A percentile compares a stretch with the other conserved stretches of the same genome.
These are phyloP conservation scores for Rhinoptilus africanus DNA, from an alignment of 2,113 vertebrate species.

Conservation along the genomic window DNA sequence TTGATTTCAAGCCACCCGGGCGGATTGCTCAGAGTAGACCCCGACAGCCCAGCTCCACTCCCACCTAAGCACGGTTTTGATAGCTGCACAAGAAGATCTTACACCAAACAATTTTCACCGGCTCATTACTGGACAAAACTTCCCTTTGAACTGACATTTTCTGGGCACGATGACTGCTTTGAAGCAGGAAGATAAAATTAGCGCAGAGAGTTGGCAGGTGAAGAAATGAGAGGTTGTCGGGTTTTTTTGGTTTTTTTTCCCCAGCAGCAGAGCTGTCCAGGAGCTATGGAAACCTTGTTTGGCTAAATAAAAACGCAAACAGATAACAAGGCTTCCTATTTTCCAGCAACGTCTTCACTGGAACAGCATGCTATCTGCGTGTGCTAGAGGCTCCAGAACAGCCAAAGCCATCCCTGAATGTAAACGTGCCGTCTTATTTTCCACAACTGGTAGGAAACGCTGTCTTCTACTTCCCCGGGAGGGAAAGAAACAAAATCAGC, in stretches of 20 bases:
- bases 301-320: neutral
- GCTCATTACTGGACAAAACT: conserved; percentile 48
- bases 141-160: conserved; percentile 30
- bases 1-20: neutral
- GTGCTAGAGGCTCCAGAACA: neutral
- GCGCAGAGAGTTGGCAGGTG: conserved; percentile 47
- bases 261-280: neutral
- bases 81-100: neutral
- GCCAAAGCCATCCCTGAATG: neutral
- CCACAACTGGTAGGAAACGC: neutral
- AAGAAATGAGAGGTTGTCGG: conserved; percentile 38
- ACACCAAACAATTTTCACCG: neutral
- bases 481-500: neutral
- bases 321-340: conserved; percentile 28
- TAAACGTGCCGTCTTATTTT: neutral
- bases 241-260: neutral
- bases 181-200: conserved; percentile 41
- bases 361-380: neutral
- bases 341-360: neutral
- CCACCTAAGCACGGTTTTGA: neutral
- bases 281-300: conserved; percentile 39
- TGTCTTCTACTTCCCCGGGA: neutral
- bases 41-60: neutral
- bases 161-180: neutral
- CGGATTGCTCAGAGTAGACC: neutral